Evolutionary conservation across 2,797 vertebrate genomes (phyloP), one percentile per base, ranked within the genome.

Genomic region (Tenualosa thibaudeaui): DNA sequence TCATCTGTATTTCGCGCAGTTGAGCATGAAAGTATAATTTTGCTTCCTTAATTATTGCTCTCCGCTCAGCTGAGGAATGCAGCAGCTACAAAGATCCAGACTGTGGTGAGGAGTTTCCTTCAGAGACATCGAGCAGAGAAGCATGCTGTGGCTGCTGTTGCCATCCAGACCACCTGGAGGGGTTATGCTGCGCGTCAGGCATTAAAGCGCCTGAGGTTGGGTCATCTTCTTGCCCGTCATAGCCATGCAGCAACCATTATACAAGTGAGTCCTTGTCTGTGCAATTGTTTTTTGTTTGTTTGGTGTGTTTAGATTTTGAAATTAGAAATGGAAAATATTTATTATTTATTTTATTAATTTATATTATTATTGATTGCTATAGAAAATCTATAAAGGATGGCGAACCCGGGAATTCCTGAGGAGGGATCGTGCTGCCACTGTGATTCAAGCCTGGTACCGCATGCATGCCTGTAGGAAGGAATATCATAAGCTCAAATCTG

Each of bases 381-480:
- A 98, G 88, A 92, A 90, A 84, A 88, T 87, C 0, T 98, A 95
- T 90, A 95, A 95, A 92, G 93, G 90, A 88, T 95, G 97, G 97
- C 96, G 90, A 92, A 86, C 15, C 46, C 81, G 2, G 22, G 93
- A 90, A 91, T 89, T 89, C 0, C 88, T 91, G 0, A 91, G 86
- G 82, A 93, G 94, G 90, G 91, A 85, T 50, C 75, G 49, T 46
- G 96, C 97, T 0, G 88, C 93, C 5, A 24, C 71, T 65, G 91
- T 96, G 22, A 90, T 99, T 87, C 97, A 98, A 90, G 81, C 97
- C 0, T 97, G 96, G 95, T 99, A 95, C 54, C 93, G 96, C 84
- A 97, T 94, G 97, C 93, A 91, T 31, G 92, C 53, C 86, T 92
- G 94, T 83, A 82, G 81, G 54, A 91, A 13, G 54, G 90, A 81